A percentile compares a stretch with the other conserved stretches of the same genome.
Evolutionary conservation across 2,113 vertebrate genomes (phyloP).

Genomic region (Cephalopholis sonnerati): DNA sequence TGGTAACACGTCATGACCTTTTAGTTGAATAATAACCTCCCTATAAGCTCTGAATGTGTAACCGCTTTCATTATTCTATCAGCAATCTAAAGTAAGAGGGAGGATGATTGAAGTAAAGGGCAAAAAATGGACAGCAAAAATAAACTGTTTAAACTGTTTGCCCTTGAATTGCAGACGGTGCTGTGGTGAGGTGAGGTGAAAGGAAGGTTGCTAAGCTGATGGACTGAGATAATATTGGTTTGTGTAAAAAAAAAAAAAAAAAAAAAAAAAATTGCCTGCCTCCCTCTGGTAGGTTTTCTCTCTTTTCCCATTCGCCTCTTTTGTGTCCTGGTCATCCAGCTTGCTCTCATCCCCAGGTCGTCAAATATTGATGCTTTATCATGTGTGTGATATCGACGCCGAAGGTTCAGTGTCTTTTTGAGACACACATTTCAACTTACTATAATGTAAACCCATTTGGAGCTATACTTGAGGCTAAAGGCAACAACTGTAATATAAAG

Average conservation of each 20-base stretch:
- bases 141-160: slow-evolving; percentile 70
- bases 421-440: too few species aligned
- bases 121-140: slow-evolving; percentile 65
- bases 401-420: too few species aligned
- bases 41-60: slow-evolving; percentile 29
- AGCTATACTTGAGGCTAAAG: too few species aligned
- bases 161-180: slow-evolving; percentile 69
- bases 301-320: not conserved
- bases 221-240: slow-evolving; percentile 63
- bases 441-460: too few species aligned
- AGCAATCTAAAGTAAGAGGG: slow-evolving; percentile 63
- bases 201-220: slow-evolving; percentile 56
- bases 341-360: too few species aligned
- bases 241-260: slow-evolving; percentile 11
- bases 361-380: too few species aligned
- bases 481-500: too few species aligned
- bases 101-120: slow-evolving; percentile 77
- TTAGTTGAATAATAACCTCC: slow-evolving; percentile 53
- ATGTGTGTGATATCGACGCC: too few species aligned
- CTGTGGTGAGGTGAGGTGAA: slow-evolving; percentile 38
- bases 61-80: slow-evolving; percentile 71
- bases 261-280: not conserved
- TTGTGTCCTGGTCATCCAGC: not conserved
- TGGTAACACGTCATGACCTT: slow-evolving; percentile 68
- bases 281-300: not conserved